Conservation (phyloP, 2,888 invertebrate genomes). For the Apeira syringaria region DNA sequence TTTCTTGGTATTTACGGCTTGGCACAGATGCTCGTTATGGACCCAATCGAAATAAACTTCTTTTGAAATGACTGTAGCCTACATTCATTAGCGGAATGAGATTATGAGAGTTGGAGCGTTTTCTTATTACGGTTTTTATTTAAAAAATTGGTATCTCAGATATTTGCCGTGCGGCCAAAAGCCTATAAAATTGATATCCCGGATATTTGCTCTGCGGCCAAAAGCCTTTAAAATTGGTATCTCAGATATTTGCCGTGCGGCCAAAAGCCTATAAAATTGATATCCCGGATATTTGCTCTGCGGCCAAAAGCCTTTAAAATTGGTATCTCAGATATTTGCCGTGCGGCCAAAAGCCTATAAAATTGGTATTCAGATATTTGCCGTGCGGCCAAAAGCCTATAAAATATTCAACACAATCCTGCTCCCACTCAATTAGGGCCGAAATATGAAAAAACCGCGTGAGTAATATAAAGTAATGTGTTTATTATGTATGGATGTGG, state of each 20-base stretch:
- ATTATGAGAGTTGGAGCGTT: conserved; percentile 6
- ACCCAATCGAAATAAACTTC: conserved; percentile 28
- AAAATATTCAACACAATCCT: conserved; percentile 20
- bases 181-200: too few species aligned
- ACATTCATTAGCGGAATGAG: conserved; percentile 18
- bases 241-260: too few species aligned
- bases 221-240: too few species aligned
- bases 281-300: too few species aligned
- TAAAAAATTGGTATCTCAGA: too few species aligned
- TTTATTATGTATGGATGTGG: conserved; percentile 35
- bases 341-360: too few species aligned
- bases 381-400: conserved; percentile 6
- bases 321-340: too few species aligned
- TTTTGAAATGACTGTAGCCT: conserved; percentile 19
- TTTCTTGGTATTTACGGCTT: conserved; percentile 31
- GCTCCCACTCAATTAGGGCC: conserved; percentile 22
- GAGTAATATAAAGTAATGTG: conserved; percentile 30
- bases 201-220: too few species aligned
- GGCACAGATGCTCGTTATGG: conserved; percentile 31
- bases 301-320: too few species aligned
- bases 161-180: too few species aligned
- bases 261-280: too few species aligned
- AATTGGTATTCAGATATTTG: too few species aligned
- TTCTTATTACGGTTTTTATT: conserved; percentile 1
- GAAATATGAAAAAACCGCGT: conserved; percentile 30